Percentiles rank a stretch among this genome's conserved stretches.
phyloP scores from a whole-genome alignment of 1,140 invertebrate species.

The Zelostemma sp. region DNA sequence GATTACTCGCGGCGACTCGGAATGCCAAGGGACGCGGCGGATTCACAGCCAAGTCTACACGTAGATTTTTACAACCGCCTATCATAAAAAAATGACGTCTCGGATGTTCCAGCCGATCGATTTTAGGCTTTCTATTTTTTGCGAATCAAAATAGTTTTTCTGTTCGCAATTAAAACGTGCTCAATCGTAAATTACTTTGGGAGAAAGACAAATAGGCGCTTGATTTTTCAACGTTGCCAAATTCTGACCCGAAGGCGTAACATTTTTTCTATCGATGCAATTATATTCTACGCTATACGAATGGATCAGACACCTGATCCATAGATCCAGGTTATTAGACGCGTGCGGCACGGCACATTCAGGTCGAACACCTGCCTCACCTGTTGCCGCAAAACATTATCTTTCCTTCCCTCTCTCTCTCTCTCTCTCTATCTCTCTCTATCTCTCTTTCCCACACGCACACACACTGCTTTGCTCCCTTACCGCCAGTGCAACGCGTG shows the following conservation, averaged over 20 bases:
- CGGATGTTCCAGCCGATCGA: conserved; percentile 34
- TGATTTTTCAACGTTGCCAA: no score
- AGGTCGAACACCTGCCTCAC: conserved; percentile 70
- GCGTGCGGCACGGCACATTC: conserved; percentile 65
- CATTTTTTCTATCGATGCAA: conserved; percentile 44
- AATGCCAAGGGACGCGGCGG: conserved; percentile 25
- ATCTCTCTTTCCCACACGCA: conserved; percentile 22
- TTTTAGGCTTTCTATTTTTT: neutral
- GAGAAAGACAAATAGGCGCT: no score
- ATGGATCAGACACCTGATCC: conserved; percentile 64
- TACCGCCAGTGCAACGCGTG: conserved; percentile 40
- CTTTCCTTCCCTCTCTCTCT: conserved; percentile 50
- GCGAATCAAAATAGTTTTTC: no score
- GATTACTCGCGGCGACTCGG: conserved; percentile 62
- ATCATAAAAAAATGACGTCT: conserved; percentile 56
- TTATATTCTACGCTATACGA: conserved; percentile 49
- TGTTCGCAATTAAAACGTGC: no score
- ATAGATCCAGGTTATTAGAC: conserved; percentile 68
- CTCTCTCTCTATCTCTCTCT: conserved; percentile 27
- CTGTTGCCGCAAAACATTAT: conserved; percentile 71
- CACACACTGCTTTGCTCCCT: conserved; percentile 31
- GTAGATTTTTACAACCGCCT: conserved; percentile 47
- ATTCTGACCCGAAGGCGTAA: neutral
- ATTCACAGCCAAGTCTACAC: conserved; percentile 46
- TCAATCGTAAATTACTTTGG: no score